A percentile compares a stretch with the other conserved stretches of the same genome.
phyloP scores from a whole-genome alignment of 1,140 invertebrate genomes.

The Atopsyche davidsoni region DNA sequence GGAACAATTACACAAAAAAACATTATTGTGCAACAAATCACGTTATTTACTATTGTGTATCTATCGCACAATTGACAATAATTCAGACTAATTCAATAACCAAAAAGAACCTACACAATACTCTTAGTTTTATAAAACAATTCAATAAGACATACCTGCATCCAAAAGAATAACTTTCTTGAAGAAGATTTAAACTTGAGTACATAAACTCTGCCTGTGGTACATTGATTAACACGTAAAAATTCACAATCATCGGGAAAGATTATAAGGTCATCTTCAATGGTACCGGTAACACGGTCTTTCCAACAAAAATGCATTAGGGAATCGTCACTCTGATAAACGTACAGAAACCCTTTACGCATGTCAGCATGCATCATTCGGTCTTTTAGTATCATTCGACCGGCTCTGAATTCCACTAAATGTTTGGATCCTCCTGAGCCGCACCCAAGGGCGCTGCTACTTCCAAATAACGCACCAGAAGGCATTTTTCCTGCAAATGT shows the following conservation, averaged over 20 bases:
- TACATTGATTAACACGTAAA: constrained; percentile 89
- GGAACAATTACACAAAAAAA: too few species aligned
- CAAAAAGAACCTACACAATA: not conserved
- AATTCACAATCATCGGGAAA: constrained; percentile 99
- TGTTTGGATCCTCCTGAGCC: constrained; percentile 83
- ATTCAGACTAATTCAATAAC: not conserved
- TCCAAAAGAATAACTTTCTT: constrained; percentile 94
- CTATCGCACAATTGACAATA: too few species aligned
- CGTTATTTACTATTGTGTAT: too few species aligned
- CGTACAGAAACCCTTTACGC: constrained; percentile 89
- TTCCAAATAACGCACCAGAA: constrained; percentile 66
- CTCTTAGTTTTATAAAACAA: not conserved
- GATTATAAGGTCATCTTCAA: constrained; percentile 87
- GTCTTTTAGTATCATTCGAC: constrained; percentile 93
- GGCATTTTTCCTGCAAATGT: constrained; percentile 48
- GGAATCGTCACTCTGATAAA: constrained; percentile 93
- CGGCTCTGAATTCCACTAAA: constrained; percentile 91
- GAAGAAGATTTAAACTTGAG: constrained; percentile 93
- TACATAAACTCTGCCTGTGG: constrained; percentile 92
- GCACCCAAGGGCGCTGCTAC: constrained; percentile 62
- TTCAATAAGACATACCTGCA: constrained; percentile 66
- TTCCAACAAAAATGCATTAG: constrained; percentile 99
- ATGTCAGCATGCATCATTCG: constrained; percentile 92
- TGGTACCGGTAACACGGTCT: constrained; percentile 69
- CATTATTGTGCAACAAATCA: too few species aligned